These are phyloP conservation scores for Diploptera punctata DNA, from an alignment of 2,888 invertebrate genomes.

Conservation along the genomic window DNA sequence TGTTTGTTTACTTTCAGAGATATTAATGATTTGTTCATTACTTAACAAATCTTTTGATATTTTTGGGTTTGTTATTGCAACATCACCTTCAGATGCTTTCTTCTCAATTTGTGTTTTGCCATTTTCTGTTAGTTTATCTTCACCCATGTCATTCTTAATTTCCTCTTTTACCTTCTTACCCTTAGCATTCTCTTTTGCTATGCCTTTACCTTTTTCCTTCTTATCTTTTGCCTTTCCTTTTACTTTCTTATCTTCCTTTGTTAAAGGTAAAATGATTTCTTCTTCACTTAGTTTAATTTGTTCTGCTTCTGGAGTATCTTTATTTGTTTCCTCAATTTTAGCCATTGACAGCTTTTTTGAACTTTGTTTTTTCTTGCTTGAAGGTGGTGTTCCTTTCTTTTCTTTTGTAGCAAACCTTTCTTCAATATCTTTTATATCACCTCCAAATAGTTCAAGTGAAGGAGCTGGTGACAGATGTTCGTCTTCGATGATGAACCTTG, in stretches of 20 bases:
- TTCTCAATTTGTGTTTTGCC: too few relatives aligned
- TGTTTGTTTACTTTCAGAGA: too few relatives aligned
- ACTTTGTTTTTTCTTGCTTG: neutral
- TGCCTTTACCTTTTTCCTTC: conserved; percentile 12
- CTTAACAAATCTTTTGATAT: too few relatives aligned
- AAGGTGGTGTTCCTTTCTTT: neutral
- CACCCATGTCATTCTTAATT: neutral
- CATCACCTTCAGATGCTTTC: too few relatives aligned
- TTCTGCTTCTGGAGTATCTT: neutral
- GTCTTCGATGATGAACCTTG: conserved; percentile 59
- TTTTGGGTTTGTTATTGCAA: too few relatives aligned
- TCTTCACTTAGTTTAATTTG: neutral
- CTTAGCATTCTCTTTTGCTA: neutral
- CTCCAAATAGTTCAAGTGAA: conserved; percentile 56
- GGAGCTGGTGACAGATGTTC: conserved; percentile 53
- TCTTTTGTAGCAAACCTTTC: neutral
- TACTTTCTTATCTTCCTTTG: neutral
- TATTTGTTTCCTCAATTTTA: neutral
- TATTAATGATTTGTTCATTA: too few relatives aligned
- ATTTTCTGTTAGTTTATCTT: neutral
- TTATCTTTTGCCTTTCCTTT: conserved; percentile 22
- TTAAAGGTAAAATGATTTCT: too few relatives aligned
- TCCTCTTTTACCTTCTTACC: neutral
- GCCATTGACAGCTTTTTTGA: neutral
- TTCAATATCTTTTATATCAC: conserved; percentile 53